These are phyloP conservation scores for Hemicrepidius hirtus DNA, from an alignment of 2,888 invertebrate species.

Conservation along the genomic window DNA sequence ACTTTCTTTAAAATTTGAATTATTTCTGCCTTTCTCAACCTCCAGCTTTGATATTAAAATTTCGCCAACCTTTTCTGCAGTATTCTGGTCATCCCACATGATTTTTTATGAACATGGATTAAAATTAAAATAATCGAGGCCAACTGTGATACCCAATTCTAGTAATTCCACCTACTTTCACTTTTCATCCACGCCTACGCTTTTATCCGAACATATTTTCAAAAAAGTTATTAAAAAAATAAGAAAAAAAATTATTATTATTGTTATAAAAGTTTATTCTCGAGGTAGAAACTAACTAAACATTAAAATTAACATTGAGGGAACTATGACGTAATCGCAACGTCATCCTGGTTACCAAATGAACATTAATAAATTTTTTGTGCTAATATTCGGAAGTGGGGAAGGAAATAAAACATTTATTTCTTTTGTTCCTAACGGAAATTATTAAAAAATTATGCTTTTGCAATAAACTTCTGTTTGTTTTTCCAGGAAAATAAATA, in stretches of 20 bases:
- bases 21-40: neutral
- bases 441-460: neutral
- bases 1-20: neutral
- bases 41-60: too few relatives aligned
- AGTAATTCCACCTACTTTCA: constrained; percentile 6
- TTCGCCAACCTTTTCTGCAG: too few relatives aligned
- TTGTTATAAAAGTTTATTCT: neutral
- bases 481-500: neutral
- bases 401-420: neutral
- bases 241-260: neutral
- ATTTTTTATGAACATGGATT: too few relatives aligned
- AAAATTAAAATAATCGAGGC: neutral
- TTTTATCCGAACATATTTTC: neutral
- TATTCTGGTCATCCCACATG: too few relatives aligned
- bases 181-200: neutral
- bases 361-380: constrained; percentile 33
- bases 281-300: constrained; percentile 2
- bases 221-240: neutral
- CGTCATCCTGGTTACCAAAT: constrained; percentile 22
- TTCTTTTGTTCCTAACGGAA: constrained; percentile 8
- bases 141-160: neutral
- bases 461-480: neutral
- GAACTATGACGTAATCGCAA: constrained; percentile 23
- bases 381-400: neutral
- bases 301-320: constrained; percentile 21